Conservation (phyloP, 2,888 invertebrate species). For the Oscheius onirici region DNA sequence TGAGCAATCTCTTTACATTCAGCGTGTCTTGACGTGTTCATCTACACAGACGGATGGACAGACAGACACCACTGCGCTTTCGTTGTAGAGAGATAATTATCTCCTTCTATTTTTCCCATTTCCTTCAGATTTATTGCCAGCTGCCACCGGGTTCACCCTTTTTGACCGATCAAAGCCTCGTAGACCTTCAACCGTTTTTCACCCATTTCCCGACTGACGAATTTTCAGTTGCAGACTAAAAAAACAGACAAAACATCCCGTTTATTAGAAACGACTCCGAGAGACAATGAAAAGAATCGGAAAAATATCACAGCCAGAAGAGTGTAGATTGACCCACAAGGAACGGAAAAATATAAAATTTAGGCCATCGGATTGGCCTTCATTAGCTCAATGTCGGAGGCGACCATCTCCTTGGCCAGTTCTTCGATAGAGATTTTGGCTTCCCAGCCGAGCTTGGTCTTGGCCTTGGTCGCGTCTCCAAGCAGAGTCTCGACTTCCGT, state of each 20-base stretch:
- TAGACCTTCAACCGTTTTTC: neutral
- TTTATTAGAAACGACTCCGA: conserved; percentile 1
- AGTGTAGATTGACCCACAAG: conserved; percentile 3
- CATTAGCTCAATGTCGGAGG: conserved; percentile 89
- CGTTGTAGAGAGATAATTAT: too few species aligned
- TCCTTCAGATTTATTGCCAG: neutral
- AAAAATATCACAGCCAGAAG: conserved; percentile 27
- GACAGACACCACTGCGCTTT: too few species aligned
- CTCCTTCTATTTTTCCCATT: neutral
- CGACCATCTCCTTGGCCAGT: conserved; percentile 93
- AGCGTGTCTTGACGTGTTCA: neutral
- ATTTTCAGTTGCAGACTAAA: neutral
- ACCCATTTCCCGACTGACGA: too few species aligned
- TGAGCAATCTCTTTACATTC: neutral
- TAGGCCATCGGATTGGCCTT: conserved; percentile 87
- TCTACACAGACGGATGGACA: too few species aligned
- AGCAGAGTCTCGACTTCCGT: conserved; percentile 89
- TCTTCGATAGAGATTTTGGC: conserved; percentile 82
- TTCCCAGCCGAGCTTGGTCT: conserved; percentile 85
- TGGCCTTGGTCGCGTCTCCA: conserved; percentile 94
- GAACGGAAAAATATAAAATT: conserved; percentile 12
- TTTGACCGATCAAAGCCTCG: conserved; percentile 3
- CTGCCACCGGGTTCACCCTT: neutral
- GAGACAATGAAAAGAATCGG: neutral
- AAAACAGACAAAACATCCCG: neutral